Percentiles rank a stretch among this genome's conserved stretches.
phyloP scores from a whole-genome alignment of 1,140 invertebrate genomes.

The Platyscapa corneri region DNA sequence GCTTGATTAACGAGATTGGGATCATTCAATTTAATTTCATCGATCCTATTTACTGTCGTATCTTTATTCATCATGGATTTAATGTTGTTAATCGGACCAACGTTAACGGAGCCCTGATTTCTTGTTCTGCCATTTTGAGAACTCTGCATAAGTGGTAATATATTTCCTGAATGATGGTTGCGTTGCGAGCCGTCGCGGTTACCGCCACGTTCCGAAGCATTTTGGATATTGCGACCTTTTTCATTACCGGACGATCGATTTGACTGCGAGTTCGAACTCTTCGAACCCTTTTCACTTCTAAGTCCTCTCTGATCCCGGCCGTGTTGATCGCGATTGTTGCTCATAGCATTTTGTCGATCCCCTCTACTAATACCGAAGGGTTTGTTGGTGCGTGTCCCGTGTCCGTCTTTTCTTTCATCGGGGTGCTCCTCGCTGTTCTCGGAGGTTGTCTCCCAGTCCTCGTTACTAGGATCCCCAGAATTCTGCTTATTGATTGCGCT shows the following conservation, averaged over 20 bases:
- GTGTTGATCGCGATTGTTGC: conserved; percentile 55
- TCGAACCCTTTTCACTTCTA: conserved; percentile 51
- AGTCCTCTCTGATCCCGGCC: conserved; percentile 49
- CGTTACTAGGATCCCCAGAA: conserved; percentile 75
- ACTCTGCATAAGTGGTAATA: conserved; percentile 62
- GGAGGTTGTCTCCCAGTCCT: conserved; percentile 82
- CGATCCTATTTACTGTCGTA: conserved; percentile 76
- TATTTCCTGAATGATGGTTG: conserved; percentile 63
- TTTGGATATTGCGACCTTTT: conserved; percentile 65
- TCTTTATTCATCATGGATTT: conserved; percentile 65
- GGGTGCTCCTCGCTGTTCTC: conserved; percentile 79
- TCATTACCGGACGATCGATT: conserved; percentile 63
- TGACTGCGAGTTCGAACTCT: conserved; percentile 63
- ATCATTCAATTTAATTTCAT: conserved; percentile 77
- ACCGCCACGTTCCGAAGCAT: conserved; percentile 58
- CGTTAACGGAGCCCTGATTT: conserved; percentile 62
- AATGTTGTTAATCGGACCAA: conserved; percentile 56
- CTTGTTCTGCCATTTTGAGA: conserved; percentile 63
- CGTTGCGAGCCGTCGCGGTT: conserved; percentile 54
- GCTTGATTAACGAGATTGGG: conserved; percentile 77
- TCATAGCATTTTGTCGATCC: conserved; percentile 43
- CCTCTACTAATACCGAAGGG: conserved; percentile 57
- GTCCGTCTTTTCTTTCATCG: conserved; percentile 69
- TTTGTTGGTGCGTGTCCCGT: conserved; percentile 65
- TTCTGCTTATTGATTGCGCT: conserved; percentile 58